A percentile compares a stretch with the other conserved stretches of the same genome.
phyloP scores from a whole-genome alignment of 2,113 vertebrate species.

The Cardinalis cardinalis region DNA sequence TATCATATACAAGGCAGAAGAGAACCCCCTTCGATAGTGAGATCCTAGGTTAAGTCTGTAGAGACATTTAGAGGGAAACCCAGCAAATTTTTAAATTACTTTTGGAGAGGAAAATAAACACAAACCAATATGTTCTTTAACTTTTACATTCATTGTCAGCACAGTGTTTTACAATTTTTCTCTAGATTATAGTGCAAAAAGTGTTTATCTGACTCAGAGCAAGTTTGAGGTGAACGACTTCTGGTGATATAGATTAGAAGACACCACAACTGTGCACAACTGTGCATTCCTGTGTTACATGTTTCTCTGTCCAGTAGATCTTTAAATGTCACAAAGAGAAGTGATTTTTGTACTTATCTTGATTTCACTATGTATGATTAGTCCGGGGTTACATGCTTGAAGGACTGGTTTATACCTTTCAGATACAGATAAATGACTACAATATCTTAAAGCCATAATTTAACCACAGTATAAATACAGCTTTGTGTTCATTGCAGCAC shows the following conservation, averaged over 20 bases:
- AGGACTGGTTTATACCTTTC: neutral
- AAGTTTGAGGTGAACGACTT: neutral
- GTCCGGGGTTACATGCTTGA: neutral
- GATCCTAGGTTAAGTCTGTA: neutral
- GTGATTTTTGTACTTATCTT: neutral
- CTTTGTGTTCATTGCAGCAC: neutral
- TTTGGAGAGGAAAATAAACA: neutral
- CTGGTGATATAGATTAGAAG: neutral
- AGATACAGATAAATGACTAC: neutral
- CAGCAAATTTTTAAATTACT: neutral
- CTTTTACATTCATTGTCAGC: neutral
- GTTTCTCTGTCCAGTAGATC: neutral
- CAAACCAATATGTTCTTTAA: rapidly evolving
- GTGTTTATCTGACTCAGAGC: neutral
- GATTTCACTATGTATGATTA: neutral
- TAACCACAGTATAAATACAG: neutral
- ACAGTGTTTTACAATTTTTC: neutral
- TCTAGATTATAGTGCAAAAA: neutral
- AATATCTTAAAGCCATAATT: neutral
- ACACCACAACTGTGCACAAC: rapidly evolving
- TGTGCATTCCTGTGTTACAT: neutral
- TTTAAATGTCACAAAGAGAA: neutral
- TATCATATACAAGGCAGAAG: neutral
- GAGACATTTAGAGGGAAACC: neutral
- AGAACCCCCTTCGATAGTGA: neutral